Percentiles rank a stretch among this genome's conserved stretches.
Evolutionary conservation across 2,888 invertebrate species (phyloP).

Genomic region (Chaitophorus viminalis): DNA sequence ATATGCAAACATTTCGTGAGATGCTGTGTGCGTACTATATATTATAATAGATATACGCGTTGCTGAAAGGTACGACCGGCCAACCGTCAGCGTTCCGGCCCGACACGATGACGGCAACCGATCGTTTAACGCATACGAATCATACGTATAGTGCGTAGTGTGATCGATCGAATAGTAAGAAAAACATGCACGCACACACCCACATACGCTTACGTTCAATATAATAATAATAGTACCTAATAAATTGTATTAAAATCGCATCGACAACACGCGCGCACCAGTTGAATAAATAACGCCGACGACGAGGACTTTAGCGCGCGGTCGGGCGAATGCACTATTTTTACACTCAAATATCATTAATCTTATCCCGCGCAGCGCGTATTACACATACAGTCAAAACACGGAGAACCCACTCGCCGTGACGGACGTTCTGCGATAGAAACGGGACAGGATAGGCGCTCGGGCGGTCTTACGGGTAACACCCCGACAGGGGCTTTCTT

Average conservation of each 20-base stretch:
- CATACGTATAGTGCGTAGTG: not conserved
- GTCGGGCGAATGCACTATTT: not conserved
- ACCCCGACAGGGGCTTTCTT: not conserved
- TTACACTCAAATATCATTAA: conserved; percentile 19
- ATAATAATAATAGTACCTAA: not conserved
- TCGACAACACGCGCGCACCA: not conserved
- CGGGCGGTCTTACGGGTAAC: not conserved
- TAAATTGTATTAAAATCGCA: conserved; percentile 4
- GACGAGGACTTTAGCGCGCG: not conserved
- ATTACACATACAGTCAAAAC: not conserved
- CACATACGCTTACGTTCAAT: not conserved
- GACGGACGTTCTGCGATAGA: not conserved
- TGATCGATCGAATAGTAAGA: conserved; percentile 6
- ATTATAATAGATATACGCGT: not conserved
- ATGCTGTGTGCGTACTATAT: not conserved
- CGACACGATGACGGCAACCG: not conserved
- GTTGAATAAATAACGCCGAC: conserved; percentile 33
- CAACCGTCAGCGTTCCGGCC: conserved; percentile 1
- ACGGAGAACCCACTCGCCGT: not conserved
- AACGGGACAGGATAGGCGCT: not conserved
- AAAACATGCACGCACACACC: not conserved
- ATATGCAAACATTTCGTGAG: conserved; percentile 42
- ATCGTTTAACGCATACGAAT: not conserved
- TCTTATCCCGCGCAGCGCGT: not conserved
- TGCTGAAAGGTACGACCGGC: conserved; percentile 34